These are phyloP conservation scores for Neolamprologus kungweensis DNA, from an alignment of 2,113 vertebrate species.

Conservation along the genomic window DNA sequence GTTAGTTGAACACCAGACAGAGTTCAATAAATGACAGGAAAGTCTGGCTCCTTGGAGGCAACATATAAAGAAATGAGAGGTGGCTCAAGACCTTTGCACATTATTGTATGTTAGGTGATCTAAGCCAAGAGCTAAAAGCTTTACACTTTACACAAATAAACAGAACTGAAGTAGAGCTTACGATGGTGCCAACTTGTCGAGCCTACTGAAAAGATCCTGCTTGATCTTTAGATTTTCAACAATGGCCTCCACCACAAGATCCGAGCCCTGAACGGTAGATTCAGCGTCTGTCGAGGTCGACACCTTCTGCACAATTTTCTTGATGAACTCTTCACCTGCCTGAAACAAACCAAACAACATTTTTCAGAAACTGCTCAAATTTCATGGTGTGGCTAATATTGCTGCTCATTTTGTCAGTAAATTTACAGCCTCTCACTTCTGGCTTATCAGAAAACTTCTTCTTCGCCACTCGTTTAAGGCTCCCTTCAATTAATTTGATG, in stretches of 20 bases:
- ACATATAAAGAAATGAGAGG: neutral
- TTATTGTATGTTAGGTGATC: neutral
- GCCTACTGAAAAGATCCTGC: slow-evolving; percentile 80
- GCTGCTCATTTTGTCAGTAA: neutral
- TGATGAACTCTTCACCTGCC: slow-evolving; percentile 82
- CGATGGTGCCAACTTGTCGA: slow-evolving; percentile 90
- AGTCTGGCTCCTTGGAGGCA: neutral
- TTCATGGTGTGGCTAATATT: neutral
- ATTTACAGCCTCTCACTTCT: slow-evolving; percentile 67
- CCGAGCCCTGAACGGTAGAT: slow-evolving; percentile 75
- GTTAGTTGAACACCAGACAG: neutral
- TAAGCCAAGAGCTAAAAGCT: neutral
- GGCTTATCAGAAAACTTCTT: slow-evolving; percentile 95
- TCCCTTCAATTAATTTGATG: slow-evolving; percentile 82
- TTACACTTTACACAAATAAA: neutral
- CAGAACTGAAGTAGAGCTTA: slow-evolving; percentile 52
- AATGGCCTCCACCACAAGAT: slow-evolving; percentile 93
- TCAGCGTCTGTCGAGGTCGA: slow-evolving; percentile 77
- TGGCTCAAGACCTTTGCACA: neutral
- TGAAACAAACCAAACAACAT: slow-evolving; percentile 37
- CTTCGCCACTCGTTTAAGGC: slow-evolving; percentile 84
- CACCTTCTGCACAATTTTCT: slow-evolving; percentile 80
- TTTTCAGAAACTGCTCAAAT: neutral
- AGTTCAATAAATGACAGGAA: neutral
- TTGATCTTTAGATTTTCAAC: slow-evolving; percentile 89